Evolutionary conservation across 92 coral and sea anemone species (phyloP), one percentile per base, ranked within the genome.

Genomic region (Blastomussa wellsi): DNA sequence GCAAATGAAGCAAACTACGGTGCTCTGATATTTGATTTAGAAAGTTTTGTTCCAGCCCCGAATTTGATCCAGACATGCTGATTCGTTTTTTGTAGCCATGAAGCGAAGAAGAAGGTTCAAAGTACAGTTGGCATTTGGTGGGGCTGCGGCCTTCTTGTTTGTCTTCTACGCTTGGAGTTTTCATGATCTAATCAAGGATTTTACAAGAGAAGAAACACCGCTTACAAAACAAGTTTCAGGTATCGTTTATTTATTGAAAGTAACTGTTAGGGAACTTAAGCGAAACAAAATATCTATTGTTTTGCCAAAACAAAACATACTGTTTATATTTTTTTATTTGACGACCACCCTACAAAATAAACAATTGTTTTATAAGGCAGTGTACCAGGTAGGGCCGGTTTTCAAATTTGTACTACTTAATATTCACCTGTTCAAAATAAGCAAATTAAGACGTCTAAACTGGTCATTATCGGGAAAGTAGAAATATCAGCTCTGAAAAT

Each of bases 201-300:
- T 74, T 64, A 31, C 74, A 20, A 29, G 62, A 6, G 72, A 83
- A 83, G 28, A 36, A 5, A 28, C 16, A 11, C 44, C 72, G 53
- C 29, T 74, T 41, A 17, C 39, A 57, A 77, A 19, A 38, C 42
- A 83, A 74, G 17, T 59, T 32, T 83, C 87, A 83, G 87, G 87
- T 83, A 49, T 74, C 19, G 49, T 55, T 71, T 41, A 41, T 53
- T 60, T 39, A 55, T 72, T 28, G 22, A 11, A 49, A 4, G 31
- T 51, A 72, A 71, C 47, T 69, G 75, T 81, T 70, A 32, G 35
- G 5, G 48, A 28, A 74, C 48, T 17, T 74, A 72, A 11, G 44
- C 1, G 11, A 82, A 51, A 72, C 53, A 52, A 82, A 53, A 5
- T 37, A 3, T 32, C 36, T 67, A 42, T 67, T 26, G 15, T 9